Evolutionary conservation across 2,797 vertebrate genomes (phyloP).

Genomic region (Chiroxiphia lanceolata): DNA sequence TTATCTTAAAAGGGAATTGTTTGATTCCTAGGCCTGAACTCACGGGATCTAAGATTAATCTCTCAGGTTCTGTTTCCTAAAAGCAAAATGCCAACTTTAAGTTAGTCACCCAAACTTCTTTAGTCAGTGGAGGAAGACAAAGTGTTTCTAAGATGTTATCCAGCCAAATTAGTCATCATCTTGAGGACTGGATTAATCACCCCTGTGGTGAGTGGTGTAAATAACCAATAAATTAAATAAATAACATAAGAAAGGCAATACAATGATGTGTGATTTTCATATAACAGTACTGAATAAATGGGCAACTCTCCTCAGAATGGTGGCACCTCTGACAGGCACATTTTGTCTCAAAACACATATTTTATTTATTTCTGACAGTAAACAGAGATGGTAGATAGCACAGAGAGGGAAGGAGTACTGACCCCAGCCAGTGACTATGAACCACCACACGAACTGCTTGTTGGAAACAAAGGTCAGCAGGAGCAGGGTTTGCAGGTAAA

Average conservation of each 20-base stretch:
- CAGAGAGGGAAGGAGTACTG: conserved; percentile 24
- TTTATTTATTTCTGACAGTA: neutral
- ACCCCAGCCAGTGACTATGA: conserved; percentile 90
- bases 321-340: neutral
- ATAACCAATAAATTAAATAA: neutral
- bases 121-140: neutral
- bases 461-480: conserved; percentile 87
- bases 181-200: neutral
- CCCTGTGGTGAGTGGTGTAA: rapidly evolving
- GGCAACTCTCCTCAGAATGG: neutral
- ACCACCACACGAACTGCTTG: conserved; percentile 91
- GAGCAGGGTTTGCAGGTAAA: conserved; percentile 89
- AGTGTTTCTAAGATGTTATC: neutral
- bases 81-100: neutral
- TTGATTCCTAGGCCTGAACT: neutral
- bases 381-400: neutral
- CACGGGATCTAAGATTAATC: neutral
- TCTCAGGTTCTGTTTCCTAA: neutral
- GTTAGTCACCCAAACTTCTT: neutral
- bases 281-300: rapidly evolving
- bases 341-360: neutral
- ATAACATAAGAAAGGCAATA: neutral
- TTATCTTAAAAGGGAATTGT: rapidly evolving
- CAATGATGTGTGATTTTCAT: neutral
- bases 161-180: neutral